Evolutionary conservation across 2,113 vertebrate genomes (phyloP).

Genomic region (Pterocles gutturalis): DNA sequence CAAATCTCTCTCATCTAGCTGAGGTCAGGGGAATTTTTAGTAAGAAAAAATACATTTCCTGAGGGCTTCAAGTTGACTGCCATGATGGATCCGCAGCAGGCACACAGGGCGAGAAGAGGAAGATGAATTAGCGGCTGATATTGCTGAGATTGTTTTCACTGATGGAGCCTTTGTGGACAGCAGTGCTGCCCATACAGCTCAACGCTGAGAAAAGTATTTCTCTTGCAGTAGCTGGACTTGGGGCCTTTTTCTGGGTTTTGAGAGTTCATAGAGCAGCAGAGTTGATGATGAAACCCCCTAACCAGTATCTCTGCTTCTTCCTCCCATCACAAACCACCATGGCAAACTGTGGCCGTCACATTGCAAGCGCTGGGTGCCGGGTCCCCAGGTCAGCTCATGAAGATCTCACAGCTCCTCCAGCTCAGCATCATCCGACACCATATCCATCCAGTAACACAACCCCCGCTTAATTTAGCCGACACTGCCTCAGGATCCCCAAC

Average conservation of each 20-base stretch:
- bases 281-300: background rate
- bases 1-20: background rate
- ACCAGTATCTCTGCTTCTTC: background rate
- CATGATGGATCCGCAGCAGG: accelerated
- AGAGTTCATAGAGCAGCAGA: background rate
- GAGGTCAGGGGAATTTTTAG: background rate
- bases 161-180: background rate
- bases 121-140: background rate
- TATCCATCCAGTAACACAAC: background rate
- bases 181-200: background rate
- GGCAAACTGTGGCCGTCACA: background rate
- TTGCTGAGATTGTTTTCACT: background rate
- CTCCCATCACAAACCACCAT: background rate
- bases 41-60: background rate
- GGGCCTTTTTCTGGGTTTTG: background rate
- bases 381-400: accelerated
- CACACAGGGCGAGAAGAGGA: accelerated
- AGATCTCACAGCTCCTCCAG: background rate
- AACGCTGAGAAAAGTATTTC: background rate
- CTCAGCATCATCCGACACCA: background rate
- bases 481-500: background rate
- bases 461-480: accelerated
- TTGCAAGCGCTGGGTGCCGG: accelerated
- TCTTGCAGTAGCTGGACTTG: background rate
- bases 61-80: background rate